Conservation (phyloP, 2,888 invertebrate genomes). For the Stictocephala bisonia region DNA sequence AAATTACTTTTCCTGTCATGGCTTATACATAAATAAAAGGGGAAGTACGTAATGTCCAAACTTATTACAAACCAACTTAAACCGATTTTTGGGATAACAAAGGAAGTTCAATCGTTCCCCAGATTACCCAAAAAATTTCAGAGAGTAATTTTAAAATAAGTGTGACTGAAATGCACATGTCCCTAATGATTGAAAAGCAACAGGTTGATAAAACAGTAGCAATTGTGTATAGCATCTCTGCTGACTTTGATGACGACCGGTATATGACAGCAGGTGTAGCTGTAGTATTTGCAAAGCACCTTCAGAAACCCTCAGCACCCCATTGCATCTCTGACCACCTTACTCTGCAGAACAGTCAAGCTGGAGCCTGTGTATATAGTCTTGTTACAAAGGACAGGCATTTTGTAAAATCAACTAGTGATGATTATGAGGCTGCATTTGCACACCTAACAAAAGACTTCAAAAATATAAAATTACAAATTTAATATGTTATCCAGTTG, state of each 20-base stretch:
- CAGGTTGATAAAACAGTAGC: background rate
- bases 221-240: background rate
- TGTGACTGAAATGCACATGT: background rate
- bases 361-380: background rate
- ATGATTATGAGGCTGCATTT: conserved; percentile 4
- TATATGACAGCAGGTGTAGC: conserved; percentile 13
- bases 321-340: background rate
- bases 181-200: background rate
- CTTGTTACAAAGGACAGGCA: background rate
- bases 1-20: too few relatives aligned
- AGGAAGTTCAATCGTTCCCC: too few relatives aligned
- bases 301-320: background rate
- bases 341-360: background rate
- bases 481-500: background rate
- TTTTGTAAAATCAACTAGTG: background rate
- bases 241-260: background rate
- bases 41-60: too few relatives aligned
- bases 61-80: too few relatives aligned
- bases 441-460: background rate
- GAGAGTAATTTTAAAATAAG: background rate
- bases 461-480: background rate
- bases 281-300: background rate
- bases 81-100: too few relatives aligned
- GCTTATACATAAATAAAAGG: too few relatives aligned
- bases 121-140: too few relatives aligned